Conservation (phyloP, 1,140 invertebrate species). For the Drosophila kurseongensis region DNA sequence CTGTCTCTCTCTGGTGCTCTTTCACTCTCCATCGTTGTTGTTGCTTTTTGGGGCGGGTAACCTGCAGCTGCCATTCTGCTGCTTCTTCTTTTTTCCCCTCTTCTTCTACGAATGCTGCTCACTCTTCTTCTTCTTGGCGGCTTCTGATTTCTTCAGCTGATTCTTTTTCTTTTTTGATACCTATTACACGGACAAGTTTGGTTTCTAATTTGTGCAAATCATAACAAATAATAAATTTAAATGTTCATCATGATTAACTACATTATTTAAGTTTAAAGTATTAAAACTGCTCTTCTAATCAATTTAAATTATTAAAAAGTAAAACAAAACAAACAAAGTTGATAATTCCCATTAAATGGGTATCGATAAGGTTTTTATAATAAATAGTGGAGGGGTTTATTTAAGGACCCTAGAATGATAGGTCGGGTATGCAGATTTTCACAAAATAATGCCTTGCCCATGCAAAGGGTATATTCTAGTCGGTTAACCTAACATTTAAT, state of each 20-base stretch:
- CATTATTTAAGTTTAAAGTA: too few species aligned
- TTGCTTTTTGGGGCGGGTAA: conserved; percentile 40
- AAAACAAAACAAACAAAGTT: too few species aligned
- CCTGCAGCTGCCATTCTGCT: conserved; percentile 45
- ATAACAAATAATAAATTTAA: too few species aligned
- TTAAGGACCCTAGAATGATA: too few species aligned
- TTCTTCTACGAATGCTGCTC: not conserved
- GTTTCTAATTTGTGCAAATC: too few species aligned
- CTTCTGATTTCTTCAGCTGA: conserved; percentile 38
- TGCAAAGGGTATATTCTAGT: conserved; percentile 2
- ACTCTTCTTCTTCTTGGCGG: conserved; percentile 3
- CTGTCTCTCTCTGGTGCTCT: not conserved
- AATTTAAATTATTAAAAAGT: too few species aligned
- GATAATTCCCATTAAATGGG: too few species aligned
- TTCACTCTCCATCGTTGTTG: conserved; percentile 11
- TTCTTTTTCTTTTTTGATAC: conserved; percentile 25
- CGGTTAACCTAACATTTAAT: not conserved
- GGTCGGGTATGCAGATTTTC: too few species aligned
- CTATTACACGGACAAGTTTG: not conserved
- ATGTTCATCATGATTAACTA: too few species aligned
- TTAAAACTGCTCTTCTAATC: too few species aligned
- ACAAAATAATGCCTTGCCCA: not conserved
- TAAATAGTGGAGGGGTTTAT: too few species aligned
- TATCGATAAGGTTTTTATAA: too few species aligned
- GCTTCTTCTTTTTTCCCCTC: not conserved